Base-by-base conservation (phyloP, 1,140 invertebrate genomes). In the Andricus grossulariae region DNA sequence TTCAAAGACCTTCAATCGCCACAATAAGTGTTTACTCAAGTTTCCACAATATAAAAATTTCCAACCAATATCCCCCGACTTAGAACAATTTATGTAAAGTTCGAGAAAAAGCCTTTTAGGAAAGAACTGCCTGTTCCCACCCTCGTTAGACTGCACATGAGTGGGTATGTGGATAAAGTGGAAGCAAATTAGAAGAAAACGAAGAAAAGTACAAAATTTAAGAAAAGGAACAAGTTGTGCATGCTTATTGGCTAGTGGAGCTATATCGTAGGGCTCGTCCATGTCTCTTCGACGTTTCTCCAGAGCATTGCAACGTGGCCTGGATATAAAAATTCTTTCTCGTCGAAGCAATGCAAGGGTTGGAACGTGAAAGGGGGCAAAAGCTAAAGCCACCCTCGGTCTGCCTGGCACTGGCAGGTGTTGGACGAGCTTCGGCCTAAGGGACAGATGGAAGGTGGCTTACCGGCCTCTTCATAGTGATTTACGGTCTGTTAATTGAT, bases 401-500 rank as follows among this genome's bases (percentile, higher is more conserved):
- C 72, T 79, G 50, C 49, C 71, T 78, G 45, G 71, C 71, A 78
- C 83, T 83, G 80, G n/a, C 73, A 32, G 25, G 52, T 16, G 15
- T 32, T 25, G 39, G 66, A 60, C 66, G 70, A 73, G 66, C 70
- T 70, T 52, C 45, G 72, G 74, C 55, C 66, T 57, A 76, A 75
- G 19, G 39, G 50, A 71, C 75, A 79, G 80, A 82, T 76, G 85
- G 83, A 84, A 79, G 85, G 72, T 76, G 81, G 66, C 73, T 76
- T 52, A 60, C 32, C 25, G 45, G 57, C 57, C 78, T 74, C 66
- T 79, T 80, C 78, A 73, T 73, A 77, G 79, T 89, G 87, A 90
- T 90, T 90, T 90, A 88, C 85, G 84, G 79, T 80, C 82, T 77
- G 81, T 89, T 90, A 89, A 90, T 90, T 89, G 89, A 89, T 89